Conservation (phyloP, 2,888 invertebrate genomes). For the Eubasilissa splendida region DNA sequence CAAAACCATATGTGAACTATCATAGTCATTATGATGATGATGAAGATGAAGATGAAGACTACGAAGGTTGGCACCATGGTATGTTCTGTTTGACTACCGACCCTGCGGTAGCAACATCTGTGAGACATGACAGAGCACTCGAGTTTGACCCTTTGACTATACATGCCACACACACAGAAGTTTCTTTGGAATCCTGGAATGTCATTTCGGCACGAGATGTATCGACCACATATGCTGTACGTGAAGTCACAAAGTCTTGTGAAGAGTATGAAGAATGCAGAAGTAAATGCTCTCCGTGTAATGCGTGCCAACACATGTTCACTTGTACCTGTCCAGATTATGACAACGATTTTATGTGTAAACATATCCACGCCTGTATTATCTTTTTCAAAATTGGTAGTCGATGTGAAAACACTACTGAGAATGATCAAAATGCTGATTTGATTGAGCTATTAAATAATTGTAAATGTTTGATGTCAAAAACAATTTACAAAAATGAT, state of each 20-base stretch:
- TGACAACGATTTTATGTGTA: neutral
- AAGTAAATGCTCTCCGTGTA: neutral
- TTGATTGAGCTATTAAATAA: too few species aligned
- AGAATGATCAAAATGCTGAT: neutral
- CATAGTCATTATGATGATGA: neutral
- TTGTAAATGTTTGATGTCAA: too few species aligned
- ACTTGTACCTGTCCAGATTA: slow-evolving; percentile 2
- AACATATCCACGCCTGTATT: slow-evolving; percentile 7
- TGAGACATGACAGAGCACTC: too few species aligned
- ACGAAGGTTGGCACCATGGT: neutral
- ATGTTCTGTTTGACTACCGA: too few species aligned
- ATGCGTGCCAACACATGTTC: neutral
- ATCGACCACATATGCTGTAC: too few species aligned
- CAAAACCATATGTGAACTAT: neutral
- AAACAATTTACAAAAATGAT: too few species aligned
- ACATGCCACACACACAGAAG: too few species aligned
- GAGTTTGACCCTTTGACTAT: too few species aligned
- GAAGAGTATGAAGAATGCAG: neutral
- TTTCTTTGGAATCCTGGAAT: too few species aligned
- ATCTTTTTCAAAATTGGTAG: neutral
- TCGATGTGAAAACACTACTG: neutral
- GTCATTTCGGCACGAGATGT: too few species aligned
- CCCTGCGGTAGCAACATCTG: too few species aligned
- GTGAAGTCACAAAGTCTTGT: neutral
- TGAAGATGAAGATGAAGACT: slow-evolving; percentile 1